Evolutionary conservation across 2,113 vertebrate species (phyloP), one percentile per base, ranked within the genome.

Genomic region (Dolichallabes microphthalmus): DNA sequence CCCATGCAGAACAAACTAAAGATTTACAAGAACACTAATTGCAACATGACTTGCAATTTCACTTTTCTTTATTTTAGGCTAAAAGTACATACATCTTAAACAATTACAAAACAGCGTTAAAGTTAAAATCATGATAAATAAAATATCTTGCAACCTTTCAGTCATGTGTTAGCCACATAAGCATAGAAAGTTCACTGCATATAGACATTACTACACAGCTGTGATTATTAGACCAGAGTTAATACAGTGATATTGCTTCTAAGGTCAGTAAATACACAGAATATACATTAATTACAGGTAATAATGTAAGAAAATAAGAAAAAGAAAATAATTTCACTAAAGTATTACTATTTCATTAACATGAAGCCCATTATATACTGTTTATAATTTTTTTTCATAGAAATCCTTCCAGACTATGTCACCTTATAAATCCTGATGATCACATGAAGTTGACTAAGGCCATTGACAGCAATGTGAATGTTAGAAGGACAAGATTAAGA

Each of bases 1-100:
- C 98, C 98, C 6, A 90, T 93, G 92, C 97, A 97, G 88, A 45
- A 45, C 39, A 45, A 45, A 45, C 39, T 45, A 45, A 45, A 45
- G 39, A 45, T 45, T 0, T 45, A 45, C 39, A 45, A 45, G 39
- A 92, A 94, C 96, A 90, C 96, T 93, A 2, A 84, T 97, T 71
- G 91, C 91, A 25, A 92, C 89, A 27, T 95, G 89, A 94, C 39
- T 45, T 45, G 5, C 39, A 45, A 45, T 45, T 45, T 45, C 39
- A 6, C 39, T 45, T 45, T 45, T 45, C 35, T 7, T 45, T 82
- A 12, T 22, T 20, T 15, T 52, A n/a, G 45, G 19, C 30, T 17
- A 4, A 32, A 35, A 68, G 14, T 30, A 17, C 27, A 15, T 68
- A 66, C 63, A 66, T 66, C n/a, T 17, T 30, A 68, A 68, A 45